These are phyloP conservation scores for Hypsibius dujardini DNA, from an alignment of 1,140 invertebrate genomes.

Conservation along the genomic window DNA sequence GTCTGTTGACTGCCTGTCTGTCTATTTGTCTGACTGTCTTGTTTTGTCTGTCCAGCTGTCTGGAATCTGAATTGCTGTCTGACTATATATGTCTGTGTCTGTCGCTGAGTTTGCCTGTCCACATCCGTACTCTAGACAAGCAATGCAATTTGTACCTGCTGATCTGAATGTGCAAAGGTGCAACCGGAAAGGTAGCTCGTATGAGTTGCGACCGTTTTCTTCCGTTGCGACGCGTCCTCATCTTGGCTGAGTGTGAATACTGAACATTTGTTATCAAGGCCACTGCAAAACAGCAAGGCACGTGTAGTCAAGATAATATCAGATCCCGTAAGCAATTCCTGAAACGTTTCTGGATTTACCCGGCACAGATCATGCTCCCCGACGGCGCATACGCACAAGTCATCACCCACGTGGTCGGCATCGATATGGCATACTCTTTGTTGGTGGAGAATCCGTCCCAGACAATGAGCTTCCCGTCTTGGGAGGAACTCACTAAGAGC, in stretches of 20 bases:
- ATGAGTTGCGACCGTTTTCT: conserved; percentile 90
- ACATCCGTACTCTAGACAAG: too few species aligned
- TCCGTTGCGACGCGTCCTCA: conserved; percentile 79
- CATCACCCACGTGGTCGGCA: conserved; percentile 99
- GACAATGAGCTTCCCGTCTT: conserved; percentile 97
- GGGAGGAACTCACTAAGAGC: conserved; percentile 25
- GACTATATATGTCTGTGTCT: too few species aligned
- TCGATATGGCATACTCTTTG: conserved; percentile 85
- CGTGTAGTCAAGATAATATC: too few species aligned
- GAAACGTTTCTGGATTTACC: conserved; percentile 42
- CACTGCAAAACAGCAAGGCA: conserved; percentile 53
- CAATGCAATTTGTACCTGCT: too few species aligned
- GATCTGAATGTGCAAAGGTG: conserved; percentile 95
- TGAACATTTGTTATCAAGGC: conserved; percentile 96
- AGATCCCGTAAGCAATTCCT: too few species aligned
- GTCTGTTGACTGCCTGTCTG: too few species aligned
- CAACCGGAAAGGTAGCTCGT: conserved; percentile 92
- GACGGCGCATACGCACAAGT: conserved; percentile 95
- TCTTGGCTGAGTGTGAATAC: conserved; percentile 82
- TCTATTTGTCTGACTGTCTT: too few species aligned
- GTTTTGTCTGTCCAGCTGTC: too few species aligned
- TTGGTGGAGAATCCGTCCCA: conserved; percentile 99
- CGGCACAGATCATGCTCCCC: conserved; percentile 83
- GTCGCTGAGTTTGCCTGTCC: too few species aligned
- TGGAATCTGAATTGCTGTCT: too few species aligned